Conservation (phyloP, 2,113 vertebrate species). For the Calidris pugnax region DNA sequence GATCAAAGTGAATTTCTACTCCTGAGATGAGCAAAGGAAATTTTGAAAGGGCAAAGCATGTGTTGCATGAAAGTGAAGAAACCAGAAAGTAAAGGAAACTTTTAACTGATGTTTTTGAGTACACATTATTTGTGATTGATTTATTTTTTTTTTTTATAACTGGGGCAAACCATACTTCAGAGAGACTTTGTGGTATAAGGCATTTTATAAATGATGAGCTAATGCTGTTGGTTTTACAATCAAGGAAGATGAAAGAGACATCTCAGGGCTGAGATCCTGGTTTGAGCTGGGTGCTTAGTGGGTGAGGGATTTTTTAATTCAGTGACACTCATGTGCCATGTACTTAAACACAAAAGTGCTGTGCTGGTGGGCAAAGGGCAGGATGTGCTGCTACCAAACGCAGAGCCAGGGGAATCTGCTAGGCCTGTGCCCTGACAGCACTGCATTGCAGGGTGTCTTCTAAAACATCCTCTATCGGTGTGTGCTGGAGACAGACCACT, state of each 20-base stretch:
- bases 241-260: background rate
- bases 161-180: background rate
- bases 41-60: background rate
- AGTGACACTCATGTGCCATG: accelerated
- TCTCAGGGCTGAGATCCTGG: background rate
- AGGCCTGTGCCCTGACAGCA: background rate
- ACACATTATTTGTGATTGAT: background rate
- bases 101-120: background rate
- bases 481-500: background rate
- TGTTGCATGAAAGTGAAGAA: background rate
- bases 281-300: background rate
- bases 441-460: background rate
- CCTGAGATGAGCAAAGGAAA: background rate
- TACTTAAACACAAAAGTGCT: background rate
- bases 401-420: background rate
- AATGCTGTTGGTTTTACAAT: background rate
- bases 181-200: background rate
- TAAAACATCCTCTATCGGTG: background rate
- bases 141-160: background rate
- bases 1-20: background rate
- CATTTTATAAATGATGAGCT: background rate
- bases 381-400: background rate
- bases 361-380: background rate
- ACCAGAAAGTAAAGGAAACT: background rate
- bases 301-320: background rate